A percentile compares a stretch with the other conserved stretches of the same genome.
Evolutionary conservation across 2,888 invertebrate genomes (phyloP).

Genomic region (Nomada hirtipes): DNA sequence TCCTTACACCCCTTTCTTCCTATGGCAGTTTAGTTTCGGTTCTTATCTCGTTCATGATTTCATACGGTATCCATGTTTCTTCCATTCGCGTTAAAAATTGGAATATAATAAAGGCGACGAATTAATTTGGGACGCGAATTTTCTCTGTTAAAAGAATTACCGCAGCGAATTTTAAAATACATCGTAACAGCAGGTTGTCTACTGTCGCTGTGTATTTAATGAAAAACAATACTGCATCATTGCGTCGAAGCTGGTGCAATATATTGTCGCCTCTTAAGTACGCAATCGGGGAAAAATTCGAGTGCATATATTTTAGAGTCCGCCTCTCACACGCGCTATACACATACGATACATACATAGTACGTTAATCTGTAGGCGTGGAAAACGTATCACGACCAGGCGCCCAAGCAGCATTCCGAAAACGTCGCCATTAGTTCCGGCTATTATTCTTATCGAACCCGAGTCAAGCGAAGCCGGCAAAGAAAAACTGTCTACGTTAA

Average conservation of each 20-base stretch:
- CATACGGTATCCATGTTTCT: too few relatives aligned
- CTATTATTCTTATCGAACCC: background rate
- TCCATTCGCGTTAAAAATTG: too few relatives aligned
- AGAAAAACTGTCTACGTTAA: too few relatives aligned
- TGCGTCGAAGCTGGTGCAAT: background rate
- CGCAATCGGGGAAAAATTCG: background rate
- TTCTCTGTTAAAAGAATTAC: too few relatives aligned
- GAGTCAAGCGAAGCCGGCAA: too few relatives aligned
- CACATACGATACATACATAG: background rate
- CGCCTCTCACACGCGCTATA: background rate
- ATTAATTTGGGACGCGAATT: too few relatives aligned
- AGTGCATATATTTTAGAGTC: background rate
- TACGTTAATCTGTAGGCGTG: slow-evolving; percentile 5
- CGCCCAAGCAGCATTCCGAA: background rate
- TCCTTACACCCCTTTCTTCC: too few relatives aligned
- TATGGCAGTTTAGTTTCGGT: too few relatives aligned
- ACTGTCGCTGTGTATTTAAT: background rate
- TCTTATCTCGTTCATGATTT: too few relatives aligned
- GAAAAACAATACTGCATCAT: background rate
- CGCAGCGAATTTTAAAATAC: too few relatives aligned
- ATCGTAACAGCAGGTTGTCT: too few relatives aligned
- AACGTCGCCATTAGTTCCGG: background rate
- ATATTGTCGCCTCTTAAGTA: background rate
- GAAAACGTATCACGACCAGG: background rate
- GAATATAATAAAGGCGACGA: too few relatives aligned